Base-by-base conservation (phyloP, 2,888 invertebrate genomes). In the Yponomeuta plumbellus region DNA sequence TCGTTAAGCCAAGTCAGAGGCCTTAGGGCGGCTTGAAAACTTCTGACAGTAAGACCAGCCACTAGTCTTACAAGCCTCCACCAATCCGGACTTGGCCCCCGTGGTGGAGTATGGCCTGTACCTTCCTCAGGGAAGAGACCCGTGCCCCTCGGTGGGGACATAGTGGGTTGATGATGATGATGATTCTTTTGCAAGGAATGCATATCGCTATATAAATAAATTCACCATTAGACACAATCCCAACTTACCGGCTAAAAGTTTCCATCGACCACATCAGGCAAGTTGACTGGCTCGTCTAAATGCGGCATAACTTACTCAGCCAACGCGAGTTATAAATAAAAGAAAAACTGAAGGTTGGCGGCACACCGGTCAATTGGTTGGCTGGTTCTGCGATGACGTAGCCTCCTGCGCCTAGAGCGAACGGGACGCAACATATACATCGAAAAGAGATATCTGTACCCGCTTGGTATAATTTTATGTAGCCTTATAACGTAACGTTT, bases 281-380 rank as follows among this genome's bases (percentile, higher is more conserved):
- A 63, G 61, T 67, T 39, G 39, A 22, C 61, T 61, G 20, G 34
- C 66, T 63, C 64, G 39, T 65, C 58, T 72, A 73, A 89, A 86
- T 78, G 78, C 70, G 73, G 85, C 91, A 85, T 83, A 86, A 88
- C 88, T 89, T 88, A 84, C 83, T 80, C 83, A 84, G 81, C 77
- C 85, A 80, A 80, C 88, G 88, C 88, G 84, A 88, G 88, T 86
- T 88, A 88, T 86, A 90, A 89, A 89, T 88, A 89, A 90, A 88
- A 86, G 81, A 88, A 90, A 89, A 90, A 90, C 89, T 89, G 90
- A 90, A 91, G 90, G 90, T 88, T 91, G 89, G 83, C 88, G 81
- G 85, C 88, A 87, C 87, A 88, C 90, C 86, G 91, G 91, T 89
- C 90, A 90, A 89, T 89, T 87, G 91, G 88, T 85, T 89, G 88